Evolutionary conservation across 2,797 vertebrate species (phyloP).

Genomic region (Okamejei kenojei): DNA sequence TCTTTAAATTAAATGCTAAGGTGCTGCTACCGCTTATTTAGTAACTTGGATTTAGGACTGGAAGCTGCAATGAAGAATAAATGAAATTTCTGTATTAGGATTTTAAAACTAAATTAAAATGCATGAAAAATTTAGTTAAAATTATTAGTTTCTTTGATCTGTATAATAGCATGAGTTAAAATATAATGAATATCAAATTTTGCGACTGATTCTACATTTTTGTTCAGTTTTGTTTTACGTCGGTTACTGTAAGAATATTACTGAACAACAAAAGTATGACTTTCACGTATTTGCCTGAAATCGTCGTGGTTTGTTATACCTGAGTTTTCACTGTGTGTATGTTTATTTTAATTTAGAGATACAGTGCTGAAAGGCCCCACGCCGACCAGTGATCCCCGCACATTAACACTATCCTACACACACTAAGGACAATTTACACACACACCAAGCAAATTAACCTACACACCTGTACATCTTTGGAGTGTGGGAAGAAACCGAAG

Average conservation of each 20-base stretch:
- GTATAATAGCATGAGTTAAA: neutral
- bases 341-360: no score
- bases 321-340: neutral
- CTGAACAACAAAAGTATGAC: neutral
- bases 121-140: neutral
- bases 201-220: neutral
- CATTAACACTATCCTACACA: no score
- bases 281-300: neutral
- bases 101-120: neutral
- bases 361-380: no score
- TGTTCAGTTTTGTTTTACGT: neutral
- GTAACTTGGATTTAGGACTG: neutral
- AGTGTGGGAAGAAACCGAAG: no score
- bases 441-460: no score
- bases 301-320: neutral
- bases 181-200: neutral
- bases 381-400: no score
- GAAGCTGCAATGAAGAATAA: neutral
- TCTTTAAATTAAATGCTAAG: neutral
- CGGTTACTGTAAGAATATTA: neutral
- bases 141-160: neutral
- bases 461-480: no score
- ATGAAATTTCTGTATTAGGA: neutral
- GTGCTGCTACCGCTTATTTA: neutral
- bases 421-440: no score